These are phyloP conservation scores for Phycodurus eques DNA, from an alignment of 2,113 vertebrate genomes.

Conservation along the genomic window DNA sequence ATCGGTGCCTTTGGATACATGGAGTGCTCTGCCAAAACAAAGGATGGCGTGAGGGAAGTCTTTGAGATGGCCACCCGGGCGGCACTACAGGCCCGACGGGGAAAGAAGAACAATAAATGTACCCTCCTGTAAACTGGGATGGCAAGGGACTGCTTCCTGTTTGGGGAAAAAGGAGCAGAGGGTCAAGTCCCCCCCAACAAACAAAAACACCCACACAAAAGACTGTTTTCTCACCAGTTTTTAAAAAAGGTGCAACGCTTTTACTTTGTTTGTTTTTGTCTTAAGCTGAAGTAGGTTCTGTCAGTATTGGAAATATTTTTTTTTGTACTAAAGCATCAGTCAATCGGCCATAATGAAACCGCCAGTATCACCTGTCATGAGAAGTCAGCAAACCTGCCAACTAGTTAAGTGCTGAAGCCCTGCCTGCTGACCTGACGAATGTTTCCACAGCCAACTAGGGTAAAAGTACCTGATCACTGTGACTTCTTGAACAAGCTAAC, in stretches of 20 bases:
- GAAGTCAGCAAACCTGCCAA: constrained; percentile 60
- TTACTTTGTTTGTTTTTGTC: constrained; percentile 63
- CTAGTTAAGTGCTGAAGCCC: constrained; percentile 65
- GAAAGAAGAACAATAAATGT: constrained; percentile 79
- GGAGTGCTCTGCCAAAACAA: constrained; percentile 85
- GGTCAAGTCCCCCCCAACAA: constrained; percentile 37
- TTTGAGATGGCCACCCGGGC: constrained; percentile 87
- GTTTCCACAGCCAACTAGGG: constrained; percentile 62
- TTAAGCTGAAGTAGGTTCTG: constrained; percentile 71
- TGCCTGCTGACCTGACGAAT: constrained; percentile 65
- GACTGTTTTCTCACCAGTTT: constrained; percentile 70
- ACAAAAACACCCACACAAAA: constrained; percentile 61
- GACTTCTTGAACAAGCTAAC: constrained; percentile 54
- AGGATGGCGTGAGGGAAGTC: constrained; percentile 84
- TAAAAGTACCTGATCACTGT: constrained; percentile 64
- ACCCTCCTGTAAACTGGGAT: constrained; percentile 72
- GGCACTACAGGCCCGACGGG: constrained; percentile 80
- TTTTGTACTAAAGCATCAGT: constrained; percentile 71
- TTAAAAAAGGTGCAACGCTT: constrained; percentile 73
- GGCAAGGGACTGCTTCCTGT: constrained; percentile 53
- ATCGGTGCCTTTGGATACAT: constrained; percentile 85
- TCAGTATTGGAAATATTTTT: constrained; percentile 73
- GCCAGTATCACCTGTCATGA: constrained; percentile 51
- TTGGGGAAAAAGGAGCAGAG: constrained; percentile 41
- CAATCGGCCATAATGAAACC: constrained; percentile 68